Conservation (phyloP, 2,113 vertebrate species). For the Marmota flaviventris region DNA sequence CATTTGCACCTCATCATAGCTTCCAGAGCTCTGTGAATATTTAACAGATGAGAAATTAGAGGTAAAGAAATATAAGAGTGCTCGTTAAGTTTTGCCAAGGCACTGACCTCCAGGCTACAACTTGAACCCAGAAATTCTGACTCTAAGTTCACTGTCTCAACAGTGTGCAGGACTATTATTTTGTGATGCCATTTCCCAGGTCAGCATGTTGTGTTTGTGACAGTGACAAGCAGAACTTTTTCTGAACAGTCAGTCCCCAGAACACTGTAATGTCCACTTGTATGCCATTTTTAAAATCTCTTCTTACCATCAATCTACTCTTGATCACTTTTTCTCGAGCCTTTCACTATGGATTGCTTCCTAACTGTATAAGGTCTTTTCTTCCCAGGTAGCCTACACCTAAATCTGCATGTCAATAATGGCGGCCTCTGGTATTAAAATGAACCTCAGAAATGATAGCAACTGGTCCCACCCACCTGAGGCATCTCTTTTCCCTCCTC, state of each 20-base stretch:
- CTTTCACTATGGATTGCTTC: neutral
- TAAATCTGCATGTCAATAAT: neutral
- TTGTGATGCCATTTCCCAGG: neutral
- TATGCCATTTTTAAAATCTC: neutral
- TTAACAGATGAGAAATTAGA: constrained; percentile 47
- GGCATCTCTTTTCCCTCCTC: neutral
- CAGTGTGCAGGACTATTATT: neutral
- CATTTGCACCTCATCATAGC: neutral
- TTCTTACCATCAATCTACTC: neutral
- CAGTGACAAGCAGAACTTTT: neutral
- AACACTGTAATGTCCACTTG: neutral
- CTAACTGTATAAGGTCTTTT: neutral
- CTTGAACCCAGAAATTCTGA: constrained; percentile 22
- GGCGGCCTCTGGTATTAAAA: constrained; percentile 25
- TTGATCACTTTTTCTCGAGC: neutral
- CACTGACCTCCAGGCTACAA: neutral
- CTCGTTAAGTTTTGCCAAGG: neutral
- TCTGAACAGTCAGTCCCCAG: neutral
- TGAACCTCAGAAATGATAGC: neutral
- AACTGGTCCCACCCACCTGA: constrained; percentile 35
- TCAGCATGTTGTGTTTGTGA: neutral
- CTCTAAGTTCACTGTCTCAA: neutral
- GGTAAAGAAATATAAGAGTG: neutral
- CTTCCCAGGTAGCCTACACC: neutral
- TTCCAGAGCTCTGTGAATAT: constrained; percentile 33